Evolutionary conservation across 2,888 invertebrate species (phyloP).

Genomic region (Sarcophaga variegata): DNA sequence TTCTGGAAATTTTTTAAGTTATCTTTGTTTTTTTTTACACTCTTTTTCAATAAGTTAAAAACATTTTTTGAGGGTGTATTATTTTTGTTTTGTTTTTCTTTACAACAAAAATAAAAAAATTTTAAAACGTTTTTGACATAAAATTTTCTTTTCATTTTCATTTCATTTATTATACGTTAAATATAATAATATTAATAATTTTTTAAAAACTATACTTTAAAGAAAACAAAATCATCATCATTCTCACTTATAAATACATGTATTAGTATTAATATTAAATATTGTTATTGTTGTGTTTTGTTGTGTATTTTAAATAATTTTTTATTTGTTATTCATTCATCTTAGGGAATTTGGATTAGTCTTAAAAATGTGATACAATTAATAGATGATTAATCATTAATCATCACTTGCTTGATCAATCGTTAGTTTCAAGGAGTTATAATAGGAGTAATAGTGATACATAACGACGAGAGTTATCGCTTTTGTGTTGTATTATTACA

Average conservation of each 20-base stretch:
- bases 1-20: neutral
- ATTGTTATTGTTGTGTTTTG: slow-evolving; percentile 61
- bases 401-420: too few species aligned
- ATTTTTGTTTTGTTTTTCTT: slow-evolving; percentile 41
- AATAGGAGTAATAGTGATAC: too few species aligned
- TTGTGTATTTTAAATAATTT: slow-evolving; percentile 5
- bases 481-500: slow-evolving; percentile 44
- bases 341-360: slow-evolving; percentile 24
- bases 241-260: slow-evolving; percentile 64
- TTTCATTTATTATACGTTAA: slow-evolving; percentile 41
- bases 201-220: slow-evolving; percentile 63
- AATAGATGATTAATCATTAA: too few species aligned
- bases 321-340: slow-evolving; percentile 34
- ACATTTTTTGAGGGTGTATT: too few species aligned
- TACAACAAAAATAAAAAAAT: slow-evolving; percentile 69
- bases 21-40: slow-evolving; percentile 19
- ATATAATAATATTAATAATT: slow-evolving; percentile 34
- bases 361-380: slow-evolving; percentile 18
- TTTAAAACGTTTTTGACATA: slow-evolving; percentile 44
- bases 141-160: slow-evolving; percentile 25
- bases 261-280: slow-evolving; percentile 63
- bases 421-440: too few species aligned
- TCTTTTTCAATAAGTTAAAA: slow-evolving; percentile 16
- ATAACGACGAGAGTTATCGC: neutral
- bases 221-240: slow-evolving; percentile 54